Evolutionary conservation across 2,888 invertebrate species (phyloP).

Genomic region (Charanyca ferruginea): DNA sequence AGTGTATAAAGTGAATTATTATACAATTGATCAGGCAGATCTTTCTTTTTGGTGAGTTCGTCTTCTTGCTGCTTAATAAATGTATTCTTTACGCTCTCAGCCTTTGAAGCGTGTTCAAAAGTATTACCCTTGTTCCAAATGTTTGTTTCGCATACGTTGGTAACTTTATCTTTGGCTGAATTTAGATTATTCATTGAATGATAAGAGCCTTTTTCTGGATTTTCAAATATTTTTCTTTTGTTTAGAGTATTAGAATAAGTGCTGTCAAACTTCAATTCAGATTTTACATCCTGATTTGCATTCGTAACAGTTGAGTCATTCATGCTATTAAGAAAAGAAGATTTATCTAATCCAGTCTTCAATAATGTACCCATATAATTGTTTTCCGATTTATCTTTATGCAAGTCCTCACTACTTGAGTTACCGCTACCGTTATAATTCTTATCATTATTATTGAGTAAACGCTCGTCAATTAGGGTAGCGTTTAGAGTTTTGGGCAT

Average conservation of each 20-base stretch:
- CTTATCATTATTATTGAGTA: constrained; percentile 71
- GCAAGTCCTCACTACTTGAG: constrained; percentile 77
- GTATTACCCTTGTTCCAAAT: constrained; percentile 70
- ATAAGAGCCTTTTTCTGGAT: constrained; percentile 70
- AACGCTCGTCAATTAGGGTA: constrained; percentile 65
- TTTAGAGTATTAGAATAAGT: constrained; percentile 80
- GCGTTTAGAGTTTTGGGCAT: constrained; percentile 70
- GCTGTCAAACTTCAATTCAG: constrained; percentile 77
- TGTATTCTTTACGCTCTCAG: constrained; percentile 59
- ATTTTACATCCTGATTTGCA: constrained; percentile 71
- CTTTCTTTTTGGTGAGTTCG: constrained; percentile 69
- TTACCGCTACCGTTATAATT: constrained; percentile 75
- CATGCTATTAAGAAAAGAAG: constrained; percentile 77
- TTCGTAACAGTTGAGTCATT: constrained; percentile 65
- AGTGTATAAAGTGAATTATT: constrained; percentile 84
- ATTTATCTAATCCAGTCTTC: constrained; percentile 76
- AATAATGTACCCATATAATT: constrained; percentile 75
- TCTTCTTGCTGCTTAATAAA: constrained; percentile 66
- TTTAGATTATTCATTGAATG: constrained; percentile 64
- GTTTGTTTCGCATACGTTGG: constrained; percentile 61
- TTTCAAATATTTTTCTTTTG: constrained; percentile 85
- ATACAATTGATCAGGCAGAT: constrained; percentile 74
- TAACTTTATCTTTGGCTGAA: constrained; percentile 67
- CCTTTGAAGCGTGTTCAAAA: constrained; percentile 56
- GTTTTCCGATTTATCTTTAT: constrained; percentile 79